These are phyloP conservation scores for Delphinus delphis DNA, from an alignment of 2,113 vertebrate genomes.

Conservation along the genomic window DNA sequence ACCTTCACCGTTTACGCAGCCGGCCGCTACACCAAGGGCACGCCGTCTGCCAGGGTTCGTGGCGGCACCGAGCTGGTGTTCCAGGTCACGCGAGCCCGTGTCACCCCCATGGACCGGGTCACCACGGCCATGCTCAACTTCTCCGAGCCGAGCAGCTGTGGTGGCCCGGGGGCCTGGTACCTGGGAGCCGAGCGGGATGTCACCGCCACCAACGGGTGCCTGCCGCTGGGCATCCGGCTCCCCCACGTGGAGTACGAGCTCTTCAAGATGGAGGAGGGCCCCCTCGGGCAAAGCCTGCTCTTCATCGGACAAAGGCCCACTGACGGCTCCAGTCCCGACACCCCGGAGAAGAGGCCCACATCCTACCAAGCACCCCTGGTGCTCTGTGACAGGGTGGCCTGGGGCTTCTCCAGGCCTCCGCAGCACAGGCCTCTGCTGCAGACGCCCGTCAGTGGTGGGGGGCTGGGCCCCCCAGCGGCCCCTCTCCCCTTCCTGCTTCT, in stretches of 20 bases:
- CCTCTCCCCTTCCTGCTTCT: conserved; percentile 59
- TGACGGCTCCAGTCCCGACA: conserved; percentile 90
- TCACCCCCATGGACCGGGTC: conserved; percentile 85
- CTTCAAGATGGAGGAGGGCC: conserved; percentile 88
- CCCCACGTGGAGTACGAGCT: conserved; percentile 94
- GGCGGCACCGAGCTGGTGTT: conserved; percentile 90
- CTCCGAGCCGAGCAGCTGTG: conserved; percentile 86
- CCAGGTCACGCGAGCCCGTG: conserved; percentile 86
- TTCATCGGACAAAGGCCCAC: conserved; percentile 91
- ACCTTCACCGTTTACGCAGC: conserved; percentile 90
- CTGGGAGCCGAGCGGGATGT: conserved; percentile 88
- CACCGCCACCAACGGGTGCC: conserved; percentile 89
- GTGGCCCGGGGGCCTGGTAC: conserved; percentile 84
- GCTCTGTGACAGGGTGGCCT: conserved; percentile 80
- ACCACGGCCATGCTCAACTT: conserved; percentile 86
- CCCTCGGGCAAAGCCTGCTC: conserved; percentile 85
- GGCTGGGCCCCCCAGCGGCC: not conserved
- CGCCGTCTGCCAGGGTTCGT: conserved; percentile 83
- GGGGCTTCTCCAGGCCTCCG: conserved; percentile 54
- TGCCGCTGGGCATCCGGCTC: conserved; percentile 89
- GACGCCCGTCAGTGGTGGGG: not conserved
- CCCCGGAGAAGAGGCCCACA: conserved; percentile 87
- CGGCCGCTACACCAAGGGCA: conserved; percentile 87
- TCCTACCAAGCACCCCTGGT: conserved; percentile 92
- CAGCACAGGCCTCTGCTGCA: conserved; percentile 52